Evolutionary conservation across 2,113 vertebrate genomes (phyloP), one percentile per base, ranked within the genome.

Genomic region (Pogonocichla stellata): DNA sequence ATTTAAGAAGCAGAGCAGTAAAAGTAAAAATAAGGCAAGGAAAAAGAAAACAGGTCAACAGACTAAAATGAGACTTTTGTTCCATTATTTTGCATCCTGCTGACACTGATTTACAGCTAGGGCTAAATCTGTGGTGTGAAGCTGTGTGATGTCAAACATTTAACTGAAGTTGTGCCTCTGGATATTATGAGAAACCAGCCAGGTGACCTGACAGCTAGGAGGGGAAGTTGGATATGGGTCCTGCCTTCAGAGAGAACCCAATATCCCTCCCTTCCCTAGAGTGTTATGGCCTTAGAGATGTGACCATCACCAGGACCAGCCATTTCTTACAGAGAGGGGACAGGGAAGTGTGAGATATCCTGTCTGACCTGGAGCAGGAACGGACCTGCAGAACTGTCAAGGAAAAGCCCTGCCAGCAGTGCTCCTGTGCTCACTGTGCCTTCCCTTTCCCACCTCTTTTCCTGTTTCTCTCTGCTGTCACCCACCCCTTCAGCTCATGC

Each of bases 1-100:
- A 72, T 77, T 87, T 88, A 80, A 92, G 82, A 90, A 93, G 42
- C 51, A 77, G 23, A 66, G 19, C 29, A 40, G n/a, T 79, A 90
- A 61, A 73, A 95, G 33, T 53, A 66, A 93, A 82, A 91, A 77
- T 26, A 64, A 71, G 42, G 57, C 29, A 15, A 79, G 14, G 50
- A 81, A 77, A 82, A 81, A 57, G 28, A 91, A 90, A 91, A 72
- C 53, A 82, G 48, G 64, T 80, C 79, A 92, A 14, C 38, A 53
- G 54, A 75, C 36, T 26, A 69, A 88, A 93, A 50, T 67, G 36
- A 67, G 19, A 47, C 19, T n/a, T 94, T 54, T 1, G 0, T 96
- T 92, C 43, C n/a, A 22, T 86, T 58, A 22, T 86, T 94, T 93
- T 88, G 23, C 3, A 2, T 73, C 31, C 56, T 71, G 38, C 40